These are phyloP conservation scores for Casuarius casuarius DNA, from an alignment of 2,113 vertebrate species.

Conservation along the genomic window DNA sequence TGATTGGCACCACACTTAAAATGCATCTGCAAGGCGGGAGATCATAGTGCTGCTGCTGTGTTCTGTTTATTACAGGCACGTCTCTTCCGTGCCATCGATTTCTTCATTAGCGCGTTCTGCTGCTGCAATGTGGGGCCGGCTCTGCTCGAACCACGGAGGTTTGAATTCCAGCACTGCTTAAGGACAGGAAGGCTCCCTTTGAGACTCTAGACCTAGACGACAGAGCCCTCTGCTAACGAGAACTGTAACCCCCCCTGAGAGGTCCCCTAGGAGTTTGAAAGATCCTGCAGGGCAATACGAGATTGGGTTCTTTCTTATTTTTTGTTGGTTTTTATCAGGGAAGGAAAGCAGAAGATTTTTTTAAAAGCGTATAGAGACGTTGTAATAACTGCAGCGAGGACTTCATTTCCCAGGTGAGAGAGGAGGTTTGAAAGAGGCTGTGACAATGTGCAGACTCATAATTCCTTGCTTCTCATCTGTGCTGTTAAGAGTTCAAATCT, in stretches of 20 bases:
- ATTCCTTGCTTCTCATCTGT: neutral
- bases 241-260: neutral
- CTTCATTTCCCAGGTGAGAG: neutral
- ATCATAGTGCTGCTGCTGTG: conserved; percentile 49
- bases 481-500: neutral
- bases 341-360: neutral
- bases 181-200: neutral
- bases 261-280: neutral
- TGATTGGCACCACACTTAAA: conserved; percentile 64
- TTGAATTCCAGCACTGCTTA: conserved; percentile 54
- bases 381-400: neutral
- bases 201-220: conserved; percentile 15
- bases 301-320: neutral
- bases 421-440: neutral
- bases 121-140: neutral
- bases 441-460: neutral
- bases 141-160: conserved; percentile 31
- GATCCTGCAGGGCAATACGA: neutral
- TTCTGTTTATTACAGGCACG: conserved; percentile 72
- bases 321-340: neutral
- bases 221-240: neutral
- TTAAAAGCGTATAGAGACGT: neutral
- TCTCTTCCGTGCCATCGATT: conserved; percentile 71
- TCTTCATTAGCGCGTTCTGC: conserved; percentile 61
- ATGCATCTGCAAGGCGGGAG: conserved; percentile 71